Conservation (phyloP, 2,888 invertebrate species). For the Pammene fasciana region DNA sequence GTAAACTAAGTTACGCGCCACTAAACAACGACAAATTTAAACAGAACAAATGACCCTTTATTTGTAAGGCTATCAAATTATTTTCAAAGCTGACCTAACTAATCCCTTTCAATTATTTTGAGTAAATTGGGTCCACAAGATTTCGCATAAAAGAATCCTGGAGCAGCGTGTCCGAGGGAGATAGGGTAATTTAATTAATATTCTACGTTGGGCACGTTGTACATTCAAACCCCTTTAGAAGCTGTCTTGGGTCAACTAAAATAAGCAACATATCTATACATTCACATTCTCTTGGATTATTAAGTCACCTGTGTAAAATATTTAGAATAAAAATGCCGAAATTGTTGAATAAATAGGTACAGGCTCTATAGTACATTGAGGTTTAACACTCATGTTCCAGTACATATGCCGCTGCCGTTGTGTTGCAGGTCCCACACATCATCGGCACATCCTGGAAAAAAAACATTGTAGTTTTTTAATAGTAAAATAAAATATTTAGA, state of each 20-base stretch:
- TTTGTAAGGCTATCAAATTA: slow-evolving; percentile 39
- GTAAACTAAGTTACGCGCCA: slow-evolving; percentile 9
- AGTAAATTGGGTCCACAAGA: slow-evolving; percentile 45
- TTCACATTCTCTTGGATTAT: slow-evolving; percentile 21
- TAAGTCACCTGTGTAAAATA: too few relatives aligned
- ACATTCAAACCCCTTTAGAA: slow-evolving; percentile 45
- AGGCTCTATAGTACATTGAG: too few relatives aligned
- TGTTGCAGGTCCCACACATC: too few relatives aligned
- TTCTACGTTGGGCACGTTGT: slow-evolving; percentile 42
- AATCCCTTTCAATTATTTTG: slow-evolving; percentile 44
- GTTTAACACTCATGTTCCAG: too few relatives aligned
- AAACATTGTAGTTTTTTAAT: too few relatives aligned
- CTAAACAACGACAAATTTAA: slow-evolving; percentile 26
- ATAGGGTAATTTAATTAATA: slow-evolving; percentile 49
- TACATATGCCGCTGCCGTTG: too few relatives aligned
- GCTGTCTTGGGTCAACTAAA: slow-evolving; percentile 43
- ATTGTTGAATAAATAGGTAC: too few relatives aligned
- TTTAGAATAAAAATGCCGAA: too few relatives aligned
- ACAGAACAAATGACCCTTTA: slow-evolving; percentile 27
- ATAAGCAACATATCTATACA: slow-evolving; percentile 39
- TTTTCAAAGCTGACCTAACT: slow-evolving; percentile 36
- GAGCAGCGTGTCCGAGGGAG: slow-evolving; percentile 44
- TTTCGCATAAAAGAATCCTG: slow-evolving; percentile 44
- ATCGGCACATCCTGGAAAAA: too few relatives aligned
- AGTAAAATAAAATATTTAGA: too few relatives aligned